Base-by-base conservation (phyloP, 2,888 invertebrate genomes). In the Pelosia muscerda region DNA sequence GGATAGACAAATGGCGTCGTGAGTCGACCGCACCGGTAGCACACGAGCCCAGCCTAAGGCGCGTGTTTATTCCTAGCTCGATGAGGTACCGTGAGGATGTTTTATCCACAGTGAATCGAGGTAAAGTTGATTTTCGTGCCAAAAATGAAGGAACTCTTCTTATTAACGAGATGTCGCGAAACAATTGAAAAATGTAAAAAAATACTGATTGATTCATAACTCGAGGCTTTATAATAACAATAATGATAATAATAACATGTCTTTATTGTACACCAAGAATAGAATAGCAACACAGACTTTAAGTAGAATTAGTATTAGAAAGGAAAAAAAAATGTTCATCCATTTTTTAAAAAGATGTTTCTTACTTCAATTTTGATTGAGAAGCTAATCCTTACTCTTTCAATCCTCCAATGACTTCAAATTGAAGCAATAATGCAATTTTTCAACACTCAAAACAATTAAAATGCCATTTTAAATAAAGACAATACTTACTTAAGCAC, bases 1-100 rank as follows among this genome's bases (percentile, higher is more conserved):
- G 90, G 81, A 78, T 89, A 90, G 92, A 92, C 92, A 90, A 92
- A 92, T 92, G 88, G 91, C 87, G 84, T 92, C 94, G 93, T 93
- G 94, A 86, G 86, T 73, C 89, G 92, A 90, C 92, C 93, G 86
- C 92, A 91, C 93, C 94, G 88, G 94, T 93, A 94, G 93, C 93
- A 83, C 92, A 92, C 92, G 92, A 87, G 82, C 84, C 65, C 79
- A 68, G 84, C 85, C 84, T 66, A 65, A 65, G 84, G 85, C 58
- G 69, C 71, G 60, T 80, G 82, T 77, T 77, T 77, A 74, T 70
- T 76, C 70, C 75, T 71, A 69, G 71, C 69, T 68, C 69, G 72
- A 79, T 81, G 79, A 81, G 75, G 69, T 64, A 74, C 58, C 59
- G 63, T 58, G 71, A 73, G 64, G 67, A 74, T 76, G 69, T 70